Evolutionary conservation across 1,140 invertebrate species (phyloP).

Genomic region (Pararge aegeria): DNA sequence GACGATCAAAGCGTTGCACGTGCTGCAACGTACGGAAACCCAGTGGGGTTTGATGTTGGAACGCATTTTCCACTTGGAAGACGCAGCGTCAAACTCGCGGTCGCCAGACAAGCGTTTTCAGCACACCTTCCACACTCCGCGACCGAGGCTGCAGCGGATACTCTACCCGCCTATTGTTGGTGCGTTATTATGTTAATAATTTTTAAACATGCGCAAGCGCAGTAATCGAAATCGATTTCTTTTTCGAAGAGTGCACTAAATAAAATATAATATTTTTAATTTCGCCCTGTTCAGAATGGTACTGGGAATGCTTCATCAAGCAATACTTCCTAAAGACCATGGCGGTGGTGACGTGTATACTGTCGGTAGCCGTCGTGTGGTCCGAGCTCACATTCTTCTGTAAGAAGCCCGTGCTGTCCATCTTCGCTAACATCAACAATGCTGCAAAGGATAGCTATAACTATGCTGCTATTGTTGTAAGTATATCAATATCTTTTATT

Average conservation of each 20-base stretch:
- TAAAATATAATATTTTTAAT: neutral
- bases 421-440: conserved; percentile 96
- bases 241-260: no score
- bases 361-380: conserved; percentile 97
- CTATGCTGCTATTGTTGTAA: conserved; percentile 97
- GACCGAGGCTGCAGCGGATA: conserved; percentile 79
- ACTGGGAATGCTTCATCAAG: conserved; percentile 93
- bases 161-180: conserved; percentile 85
- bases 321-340: conserved; percentile 87
- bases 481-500: conserved; percentile 26
- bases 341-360: conserved; percentile 86
- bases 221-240: no score
- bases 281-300: conserved; percentile 92
- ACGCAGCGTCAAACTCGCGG: conserved; percentile 89
- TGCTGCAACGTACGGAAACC: conserved; percentile 92
- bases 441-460: conserved; percentile 90
- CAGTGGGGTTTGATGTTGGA: conserved; percentile 95
- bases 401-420: conserved; percentile 92
- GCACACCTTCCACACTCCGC: conserved; percentile 84
- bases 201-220: no score
- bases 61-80: conserved; percentile 91
- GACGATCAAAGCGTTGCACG: conserved; percentile 94
- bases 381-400: conserved; percentile 99
- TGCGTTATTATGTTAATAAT: conserved; percentile 57
- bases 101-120: conserved; percentile 89